Evolutionary conservation across 2,797 vertebrate species (phyloP).

Genomic region (Notolepis coatsorum): DNA sequence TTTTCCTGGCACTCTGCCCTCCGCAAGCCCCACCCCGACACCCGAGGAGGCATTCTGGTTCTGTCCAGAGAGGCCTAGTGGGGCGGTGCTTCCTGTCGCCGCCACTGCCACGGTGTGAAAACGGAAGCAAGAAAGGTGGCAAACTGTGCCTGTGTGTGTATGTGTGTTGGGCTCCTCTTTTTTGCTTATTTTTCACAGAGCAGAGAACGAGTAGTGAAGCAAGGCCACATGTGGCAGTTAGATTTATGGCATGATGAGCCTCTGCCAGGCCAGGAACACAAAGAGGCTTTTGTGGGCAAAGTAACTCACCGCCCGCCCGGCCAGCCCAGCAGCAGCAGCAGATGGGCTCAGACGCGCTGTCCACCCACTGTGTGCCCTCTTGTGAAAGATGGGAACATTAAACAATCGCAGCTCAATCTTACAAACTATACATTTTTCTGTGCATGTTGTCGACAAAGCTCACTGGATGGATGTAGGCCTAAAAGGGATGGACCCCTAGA

Average conservation of each 20-base stretch:
- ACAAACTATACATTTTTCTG: too few species aligned
- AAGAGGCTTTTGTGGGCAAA: conserved; percentile 13
- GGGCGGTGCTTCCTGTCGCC: conserved; percentile 3
- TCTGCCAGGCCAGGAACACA: conserved; percentile 30
- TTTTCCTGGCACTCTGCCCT: conserved; percentile 11
- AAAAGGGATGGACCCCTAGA: too few species aligned
- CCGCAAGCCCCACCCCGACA: not conserved
- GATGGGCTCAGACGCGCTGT: too few species aligned
- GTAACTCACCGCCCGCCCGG: conserved; percentile 9
- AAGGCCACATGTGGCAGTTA: conserved; percentile 30
- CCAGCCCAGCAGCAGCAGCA: too few species aligned
- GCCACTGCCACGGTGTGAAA: not conserved
- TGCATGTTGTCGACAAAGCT: too few species aligned
- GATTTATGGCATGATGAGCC: conserved; percentile 23
- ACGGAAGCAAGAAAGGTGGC: too few species aligned
- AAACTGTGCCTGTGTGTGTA: not conserved
- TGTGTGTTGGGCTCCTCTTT: not conserved
- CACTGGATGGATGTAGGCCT: too few species aligned
- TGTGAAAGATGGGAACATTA: too few species aligned
- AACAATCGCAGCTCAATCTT: too few species aligned
- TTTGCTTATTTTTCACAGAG: conserved; percentile 7
- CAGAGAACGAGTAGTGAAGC: conserved; percentile 23
- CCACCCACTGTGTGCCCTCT: too few species aligned
- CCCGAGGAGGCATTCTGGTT: conserved; percentile 29
- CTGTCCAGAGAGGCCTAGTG: conserved; percentile 34